Evolutionary conservation across 23 tunicate genomes (phyloP).

Genomic region (Styela clava): DNA sequence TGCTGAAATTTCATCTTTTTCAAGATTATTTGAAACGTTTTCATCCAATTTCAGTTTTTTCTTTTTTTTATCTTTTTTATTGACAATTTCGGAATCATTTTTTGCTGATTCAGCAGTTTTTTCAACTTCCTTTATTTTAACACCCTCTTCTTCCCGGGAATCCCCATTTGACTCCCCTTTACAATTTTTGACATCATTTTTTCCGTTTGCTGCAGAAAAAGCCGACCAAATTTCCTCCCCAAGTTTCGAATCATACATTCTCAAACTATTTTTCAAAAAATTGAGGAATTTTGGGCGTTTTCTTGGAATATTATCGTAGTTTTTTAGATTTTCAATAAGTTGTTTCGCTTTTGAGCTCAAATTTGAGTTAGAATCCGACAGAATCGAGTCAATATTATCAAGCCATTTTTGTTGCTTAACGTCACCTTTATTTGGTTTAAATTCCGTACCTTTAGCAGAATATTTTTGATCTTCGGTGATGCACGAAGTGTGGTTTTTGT

Average conservation of each 20-base stretch:
- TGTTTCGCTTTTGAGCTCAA: slow-evolving; percentile 27
- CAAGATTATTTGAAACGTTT: not conserved
- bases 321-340: slow-evolving; percentile 26
- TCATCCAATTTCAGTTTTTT: not conserved
- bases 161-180: not conserved
- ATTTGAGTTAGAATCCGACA: slow-evolving; percentile 5
- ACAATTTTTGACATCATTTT: not conserved
- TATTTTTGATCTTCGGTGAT: slow-evolving; percentile 83
- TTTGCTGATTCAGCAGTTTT: not conserved
- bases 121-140: not conserved
- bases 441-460: slow-evolving; percentile 47
- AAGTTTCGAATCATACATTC: slow-evolving; percentile 26
- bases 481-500: slow-evolving; percentile 48
- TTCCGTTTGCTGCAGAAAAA: slow-evolving; percentile 22
- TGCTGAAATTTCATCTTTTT: slow-evolving; percentile 8
- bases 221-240: slow-evolving; percentile 66
- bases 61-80: not conserved
- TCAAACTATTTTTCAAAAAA: slow-evolving; percentile 66
- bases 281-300: slow-evolving; percentile 69
- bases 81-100: not conserved
- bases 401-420: slow-evolving; percentile 77
- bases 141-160: not conserved
- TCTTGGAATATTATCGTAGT: slow-evolving; percentile 59
- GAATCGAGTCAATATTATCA: slow-evolving; percentile 30
- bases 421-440: slow-evolving; percentile 64